These are phyloP conservation scores for Philonicus albiceps DNA, from an alignment of 2,888 invertebrate genomes.

Conservation along the genomic window DNA sequence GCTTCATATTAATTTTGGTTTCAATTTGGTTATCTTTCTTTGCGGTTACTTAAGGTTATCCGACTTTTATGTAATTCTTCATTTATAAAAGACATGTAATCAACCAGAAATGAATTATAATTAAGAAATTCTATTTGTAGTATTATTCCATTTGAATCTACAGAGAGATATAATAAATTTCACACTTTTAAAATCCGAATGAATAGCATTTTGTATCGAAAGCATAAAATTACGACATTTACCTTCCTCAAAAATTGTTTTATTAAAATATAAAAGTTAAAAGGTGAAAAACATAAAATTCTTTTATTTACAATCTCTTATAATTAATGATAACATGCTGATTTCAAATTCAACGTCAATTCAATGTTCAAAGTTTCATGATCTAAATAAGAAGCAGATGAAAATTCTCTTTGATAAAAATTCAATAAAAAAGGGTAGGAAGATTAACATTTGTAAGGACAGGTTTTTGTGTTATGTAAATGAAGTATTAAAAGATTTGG, in stretches of 20 bases:
- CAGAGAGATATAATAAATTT: too few relatives aligned
- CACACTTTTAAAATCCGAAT: too few relatives aligned
- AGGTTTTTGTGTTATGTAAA: neutral
- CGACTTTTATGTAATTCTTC: too few relatives aligned
- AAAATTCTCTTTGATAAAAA: neutral
- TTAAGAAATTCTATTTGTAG: too few relatives aligned
- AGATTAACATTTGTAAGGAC: neutral
- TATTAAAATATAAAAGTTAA: neutral
- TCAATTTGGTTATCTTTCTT: neutral
- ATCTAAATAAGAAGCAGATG: neutral
- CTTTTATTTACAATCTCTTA: neutral
- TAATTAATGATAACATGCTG: neutral
- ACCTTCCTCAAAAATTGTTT: neutral
- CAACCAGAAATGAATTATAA: too few relatives aligned
- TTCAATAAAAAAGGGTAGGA: neutral
- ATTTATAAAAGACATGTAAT: too few relatives aligned
- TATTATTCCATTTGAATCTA: too few relatives aligned
- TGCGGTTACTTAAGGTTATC: neutral
- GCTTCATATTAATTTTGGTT: too few relatives aligned
- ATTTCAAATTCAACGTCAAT: neutral
- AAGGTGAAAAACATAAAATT: neutral
- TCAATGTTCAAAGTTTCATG: neutral
- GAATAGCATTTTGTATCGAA: too few relatives aligned
- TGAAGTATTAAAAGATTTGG: neutral
- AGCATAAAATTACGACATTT: neutral